A percentile compares a stretch with the other conserved stretches of the same genome.
Conservation (phyloP, 2,888 invertebrate species). For the Epirrita christyi region DNA sequence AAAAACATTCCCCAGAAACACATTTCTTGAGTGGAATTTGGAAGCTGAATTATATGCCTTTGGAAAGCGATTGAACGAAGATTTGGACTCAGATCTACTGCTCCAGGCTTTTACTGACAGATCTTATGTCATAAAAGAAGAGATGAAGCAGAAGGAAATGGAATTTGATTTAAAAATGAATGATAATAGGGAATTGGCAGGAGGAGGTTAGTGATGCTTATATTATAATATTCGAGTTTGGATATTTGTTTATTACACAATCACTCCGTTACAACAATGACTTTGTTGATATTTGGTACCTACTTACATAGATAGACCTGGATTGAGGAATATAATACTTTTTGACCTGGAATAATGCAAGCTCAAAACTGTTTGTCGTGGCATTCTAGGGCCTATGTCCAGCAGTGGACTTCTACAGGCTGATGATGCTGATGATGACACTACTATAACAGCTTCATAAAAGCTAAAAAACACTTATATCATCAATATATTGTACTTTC, state of each 20-base stretch:
- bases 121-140: conserved; percentile 90
- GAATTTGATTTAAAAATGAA: conserved; percentile 87
- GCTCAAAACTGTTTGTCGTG: too few species aligned
- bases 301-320: too few species aligned
- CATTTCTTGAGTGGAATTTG: conserved; percentile 94
- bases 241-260: too few species aligned
- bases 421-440: too few species aligned
- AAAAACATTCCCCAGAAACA: conserved; percentile 79
- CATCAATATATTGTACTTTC: too few species aligned
- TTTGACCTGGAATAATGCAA: neutral
- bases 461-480: conserved; percentile 34
- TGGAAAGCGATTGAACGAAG: conserved; percentile 92
- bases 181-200: conserved; percentile 88
- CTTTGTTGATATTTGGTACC: too few species aligned
- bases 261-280: too few species aligned
- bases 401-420: too few species aligned
- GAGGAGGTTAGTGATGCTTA: conserved; percentile 75
- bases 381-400: too few species aligned
- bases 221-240: too few species aligned
- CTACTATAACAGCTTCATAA: too few species aligned
- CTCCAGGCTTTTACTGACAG: conserved; percentile 91
- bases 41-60: conserved; percentile 95
- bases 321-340: too few species aligned
- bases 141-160: conserved; percentile 87
- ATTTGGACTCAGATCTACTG: conserved; percentile 89